Percentiles rank a stretch among this genome's conserved stretches.
phyloP scores from a whole-genome alignment of 2,797 vertebrate genomes.

The Parauchenoglanis punctatus region DNA sequence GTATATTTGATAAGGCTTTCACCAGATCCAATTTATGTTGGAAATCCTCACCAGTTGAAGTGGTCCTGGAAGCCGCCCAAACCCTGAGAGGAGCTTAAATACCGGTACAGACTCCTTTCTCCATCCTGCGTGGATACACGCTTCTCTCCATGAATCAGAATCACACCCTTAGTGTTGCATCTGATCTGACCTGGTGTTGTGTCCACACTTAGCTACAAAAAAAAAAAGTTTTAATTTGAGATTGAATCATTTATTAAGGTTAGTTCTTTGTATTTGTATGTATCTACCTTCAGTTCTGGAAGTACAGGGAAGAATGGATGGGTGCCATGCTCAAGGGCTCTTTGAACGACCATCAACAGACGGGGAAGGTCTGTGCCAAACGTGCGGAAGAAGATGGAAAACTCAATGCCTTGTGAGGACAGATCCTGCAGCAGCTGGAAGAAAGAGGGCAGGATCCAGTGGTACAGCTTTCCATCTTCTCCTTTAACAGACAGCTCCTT shows the following conservation, averaged over 20 bases:
- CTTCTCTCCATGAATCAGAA: slow-evolving; percentile 72
- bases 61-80: slow-evolving; percentile 88
- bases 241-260: background rate
- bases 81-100: slow-evolving; percentile 78
- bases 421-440: slow-evolving; percentile 82
- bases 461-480: slow-evolving; percentile 76
- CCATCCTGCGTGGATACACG: slow-evolving; percentile 61
- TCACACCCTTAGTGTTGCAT: slow-evolving; percentile 74
- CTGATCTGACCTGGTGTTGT: slow-evolving; percentile 79
- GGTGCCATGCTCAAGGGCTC: slow-evolving; percentile 72
- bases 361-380: slow-evolving; percentile 84
- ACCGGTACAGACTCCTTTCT: slow-evolving; percentile 77
- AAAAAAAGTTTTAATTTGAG: slow-evolving; percentile 7
- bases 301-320: slow-evolving; percentile 85
- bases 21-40: too few relatives aligned
- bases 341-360: slow-evolving; percentile 69
- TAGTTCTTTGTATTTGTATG: background rate
- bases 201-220: slow-evolving; percentile 77
- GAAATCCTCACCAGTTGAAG: slow-evolving; percentile 81
- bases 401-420: slow-evolving; percentile 69
- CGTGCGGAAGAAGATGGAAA: slow-evolving; percentile 82
- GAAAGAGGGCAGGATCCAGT: slow-evolving; percentile 88
- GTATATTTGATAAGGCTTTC: background rate
- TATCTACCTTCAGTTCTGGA: slow-evolving; percentile 66
- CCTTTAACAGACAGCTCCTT: slow-evolving; percentile 72